Conservation (phyloP, 2,888 invertebrate genomes). For the Panorpa germanica region DNA sequence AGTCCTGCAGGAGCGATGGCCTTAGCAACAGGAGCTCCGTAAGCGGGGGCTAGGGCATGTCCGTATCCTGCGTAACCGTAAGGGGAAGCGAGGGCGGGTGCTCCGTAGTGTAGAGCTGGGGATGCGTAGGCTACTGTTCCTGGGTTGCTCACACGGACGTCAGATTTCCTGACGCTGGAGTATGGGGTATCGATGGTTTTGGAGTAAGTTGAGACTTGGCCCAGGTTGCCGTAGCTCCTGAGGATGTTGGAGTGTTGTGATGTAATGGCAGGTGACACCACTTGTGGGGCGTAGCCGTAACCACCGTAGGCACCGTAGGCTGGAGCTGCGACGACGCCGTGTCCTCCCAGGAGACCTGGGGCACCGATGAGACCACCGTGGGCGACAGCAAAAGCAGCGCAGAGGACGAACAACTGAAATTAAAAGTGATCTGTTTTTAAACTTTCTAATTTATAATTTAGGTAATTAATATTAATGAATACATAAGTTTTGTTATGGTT, state of each 20-base stretch:
- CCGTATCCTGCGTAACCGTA: conserved; percentile 11
- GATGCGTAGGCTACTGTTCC: conserved; percentile 26
- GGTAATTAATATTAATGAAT: no score
- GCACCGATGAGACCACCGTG: conserved; percentile 6
- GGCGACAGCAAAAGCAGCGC: conserved; percentile 9
- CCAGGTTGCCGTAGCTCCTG: conserved; percentile 44
- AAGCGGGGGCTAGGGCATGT: conserved; percentile 12
- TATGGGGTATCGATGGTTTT: conserved; percentile 54
- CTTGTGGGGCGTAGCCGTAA: conserved; percentile 9
- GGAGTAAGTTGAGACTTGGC: conserved; percentile 46
- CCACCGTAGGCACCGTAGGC: conserved; percentile 6
- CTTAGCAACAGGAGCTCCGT: conserved; percentile 13
- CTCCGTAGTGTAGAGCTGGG: conserved; percentile 12
- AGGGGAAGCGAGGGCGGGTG: conserved; percentile 8
- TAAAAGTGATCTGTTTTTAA: no score
- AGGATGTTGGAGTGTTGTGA: conserved; percentile 38
- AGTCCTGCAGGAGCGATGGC: conserved; percentile 29
- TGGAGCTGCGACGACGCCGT: conserved; percentile 9
- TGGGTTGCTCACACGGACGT: conserved; percentile 50
- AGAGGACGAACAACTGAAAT: conserved; percentile 7
- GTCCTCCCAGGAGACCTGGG: conserved; percentile 9
- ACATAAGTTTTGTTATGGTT: no score
- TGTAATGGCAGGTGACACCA: conserved; percentile 25
- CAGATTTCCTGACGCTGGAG: conserved; percentile 49
- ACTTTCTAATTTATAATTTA: no score